phyloP scores from a whole-genome alignment of 2,797 vertebrate genomes.

The Pterois miles region DNA sequence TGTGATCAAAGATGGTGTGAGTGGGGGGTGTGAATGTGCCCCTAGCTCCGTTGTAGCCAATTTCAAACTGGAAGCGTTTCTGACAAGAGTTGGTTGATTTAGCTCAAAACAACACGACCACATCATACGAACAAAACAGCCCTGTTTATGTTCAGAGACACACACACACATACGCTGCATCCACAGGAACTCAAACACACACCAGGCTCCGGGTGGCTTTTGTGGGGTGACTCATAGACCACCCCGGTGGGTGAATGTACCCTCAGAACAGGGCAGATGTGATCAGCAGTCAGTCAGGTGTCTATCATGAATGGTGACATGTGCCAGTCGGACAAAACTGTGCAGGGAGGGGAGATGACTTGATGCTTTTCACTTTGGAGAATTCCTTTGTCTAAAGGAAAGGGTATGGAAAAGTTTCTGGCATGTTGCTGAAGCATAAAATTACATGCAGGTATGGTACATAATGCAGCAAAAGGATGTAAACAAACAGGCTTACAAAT shows the following conservation, averaged over 20 bases:
- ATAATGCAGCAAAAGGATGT: conserved; percentile 31
- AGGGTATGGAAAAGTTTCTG: conserved; percentile 23
- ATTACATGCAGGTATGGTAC: conserved; percentile 30
- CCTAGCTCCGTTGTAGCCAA: conserved; percentile 70
- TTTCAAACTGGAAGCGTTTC: conserved; percentile 62
- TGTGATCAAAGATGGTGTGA: conserved; percentile 67
- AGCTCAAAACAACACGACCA: conserved; percentile 70
- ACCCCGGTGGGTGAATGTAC: conserved; percentile 70
- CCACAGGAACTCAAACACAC: conserved; percentile 30
- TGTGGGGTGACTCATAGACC: conserved; percentile 60
- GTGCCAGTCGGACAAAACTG: conserved; percentile 56
- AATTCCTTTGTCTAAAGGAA: conserved; percentile 16
- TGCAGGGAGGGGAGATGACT: conserved; percentile 25
- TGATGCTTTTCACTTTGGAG: conserved; percentile 35
- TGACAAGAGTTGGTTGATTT: conserved; percentile 74
- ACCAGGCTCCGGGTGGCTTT: conserved; percentile 37
- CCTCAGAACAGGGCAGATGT: conserved; percentile 56
- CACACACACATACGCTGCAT: conserved; percentile 18
- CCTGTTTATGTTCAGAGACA: conserved; percentile 42
- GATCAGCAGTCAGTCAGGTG: conserved; percentile 63
- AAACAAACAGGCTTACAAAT: conserved; percentile 32
- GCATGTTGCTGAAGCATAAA: conserved; percentile 16
- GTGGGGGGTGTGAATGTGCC: conserved; percentile 74
- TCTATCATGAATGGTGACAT: conserved; percentile 45
- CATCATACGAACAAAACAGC: conserved; percentile 63